A percentile compares a stretch with the other conserved stretches of the same genome.
phyloP scores from a whole-genome alignment of 2,797 vertebrate genomes.

The Circus cinereus region DNA sequence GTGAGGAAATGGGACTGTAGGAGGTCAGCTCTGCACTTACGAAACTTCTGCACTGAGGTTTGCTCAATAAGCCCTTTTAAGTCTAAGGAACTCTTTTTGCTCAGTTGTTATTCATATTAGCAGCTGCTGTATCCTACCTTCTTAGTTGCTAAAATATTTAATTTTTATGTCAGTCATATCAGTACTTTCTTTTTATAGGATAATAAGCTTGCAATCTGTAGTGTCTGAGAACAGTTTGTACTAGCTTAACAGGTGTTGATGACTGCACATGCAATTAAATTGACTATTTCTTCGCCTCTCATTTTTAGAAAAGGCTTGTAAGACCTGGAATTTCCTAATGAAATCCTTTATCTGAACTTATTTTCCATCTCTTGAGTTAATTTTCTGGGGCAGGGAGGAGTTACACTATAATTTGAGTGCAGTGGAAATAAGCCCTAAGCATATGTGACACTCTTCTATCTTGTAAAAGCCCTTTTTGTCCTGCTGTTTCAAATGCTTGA shows the following conservation, averaged over 20 bases:
- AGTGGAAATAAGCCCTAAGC: not conserved
- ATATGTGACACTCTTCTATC: not conserved
- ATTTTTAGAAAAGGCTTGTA: not conserved
- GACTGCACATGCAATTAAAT: not conserved
- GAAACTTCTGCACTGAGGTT: not conserved
- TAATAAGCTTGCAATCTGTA: not conserved
- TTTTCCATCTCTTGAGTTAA: not conserved
- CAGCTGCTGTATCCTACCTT: not conserved
- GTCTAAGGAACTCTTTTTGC: not conserved
- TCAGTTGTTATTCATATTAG: not conserved
- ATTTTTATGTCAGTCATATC: not conserved
- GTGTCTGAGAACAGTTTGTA: not conserved
- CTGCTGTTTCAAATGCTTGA: not conserved
- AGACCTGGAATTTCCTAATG: not conserved
- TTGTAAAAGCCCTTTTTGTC: not conserved
- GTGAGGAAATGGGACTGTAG: not conserved
- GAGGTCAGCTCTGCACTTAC: not conserved
- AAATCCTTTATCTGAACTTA: not conserved
- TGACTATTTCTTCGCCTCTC: not conserved
- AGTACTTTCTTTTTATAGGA: not conserved
- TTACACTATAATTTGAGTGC: rapidly evolving
- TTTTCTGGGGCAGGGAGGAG: not conserved
- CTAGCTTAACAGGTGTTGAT: not conserved
- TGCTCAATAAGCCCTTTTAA: not conserved
- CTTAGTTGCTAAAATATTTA: not conserved